Conservation (phyloP, 1,140 invertebrate species). For the Pseudomyrmex dendroicus region DNA sequence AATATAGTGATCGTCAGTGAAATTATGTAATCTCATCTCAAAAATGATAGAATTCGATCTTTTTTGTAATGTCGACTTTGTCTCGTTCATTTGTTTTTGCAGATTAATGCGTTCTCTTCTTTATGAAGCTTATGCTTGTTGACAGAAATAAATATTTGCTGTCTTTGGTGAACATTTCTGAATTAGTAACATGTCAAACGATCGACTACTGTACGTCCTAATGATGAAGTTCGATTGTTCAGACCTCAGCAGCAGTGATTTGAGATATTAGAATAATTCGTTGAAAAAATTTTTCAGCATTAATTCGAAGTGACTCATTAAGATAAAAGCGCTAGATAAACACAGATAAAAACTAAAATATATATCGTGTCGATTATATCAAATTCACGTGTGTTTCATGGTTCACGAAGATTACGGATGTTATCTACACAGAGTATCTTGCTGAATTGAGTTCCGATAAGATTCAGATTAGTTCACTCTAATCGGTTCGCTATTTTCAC, state of each 20-base stretch:
- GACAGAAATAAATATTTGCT: too few relatives aligned
- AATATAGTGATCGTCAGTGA: too few relatives aligned
- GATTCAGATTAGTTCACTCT: conserved; percentile 24
- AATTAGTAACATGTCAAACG: too few relatives aligned
- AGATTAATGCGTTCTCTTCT: too few relatives aligned
- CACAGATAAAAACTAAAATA: conserved; percentile 7
- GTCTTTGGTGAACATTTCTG: too few relatives aligned
- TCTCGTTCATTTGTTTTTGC: too few relatives aligned
- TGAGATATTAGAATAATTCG: not conserved
- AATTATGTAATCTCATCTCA: too few relatives aligned
- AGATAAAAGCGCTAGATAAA: not conserved
- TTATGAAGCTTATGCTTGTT: too few relatives aligned
- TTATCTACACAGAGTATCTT: conserved; percentile 13
- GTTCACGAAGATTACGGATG: conserved; percentile 5
- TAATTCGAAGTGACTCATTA: conserved; percentile 5
- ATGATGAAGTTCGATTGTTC: not conserved
- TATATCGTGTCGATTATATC: conserved; percentile 18
- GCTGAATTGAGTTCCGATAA: conserved; percentile 30
- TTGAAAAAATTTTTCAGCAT: not conserved
- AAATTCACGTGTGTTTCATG: not conserved
- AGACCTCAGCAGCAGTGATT: not conserved
- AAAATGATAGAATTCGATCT: too few relatives aligned
- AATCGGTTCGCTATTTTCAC: not conserved
- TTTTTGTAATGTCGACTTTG: too few relatives aligned
- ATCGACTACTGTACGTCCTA: too few relatives aligned